Conservation (phyloP, 1,140 invertebrate genomes). For the Metaphire vulgaris region DNA sequence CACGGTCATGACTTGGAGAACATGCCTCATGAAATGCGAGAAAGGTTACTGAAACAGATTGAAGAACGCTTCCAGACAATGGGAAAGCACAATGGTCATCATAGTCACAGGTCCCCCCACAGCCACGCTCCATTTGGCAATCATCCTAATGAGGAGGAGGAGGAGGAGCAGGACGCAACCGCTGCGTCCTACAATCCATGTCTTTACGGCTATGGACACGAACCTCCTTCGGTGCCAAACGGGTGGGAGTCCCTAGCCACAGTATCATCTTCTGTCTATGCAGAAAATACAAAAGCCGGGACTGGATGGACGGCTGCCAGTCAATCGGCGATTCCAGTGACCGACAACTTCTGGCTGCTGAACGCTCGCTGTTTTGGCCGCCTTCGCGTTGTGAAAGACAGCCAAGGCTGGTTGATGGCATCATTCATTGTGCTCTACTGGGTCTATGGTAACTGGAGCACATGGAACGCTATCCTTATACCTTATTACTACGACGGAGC, state of each 20-base stretch:
- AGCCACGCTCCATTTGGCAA: neutral
- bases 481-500: constrained; percentile 5
- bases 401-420: neutral
- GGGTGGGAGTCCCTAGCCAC: neutral
- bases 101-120: neutral
- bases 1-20: neutral
- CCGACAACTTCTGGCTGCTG: neutral
- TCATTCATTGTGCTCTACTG: neutral
- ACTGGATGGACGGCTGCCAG: neutral
- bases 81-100: too few relatives aligned
- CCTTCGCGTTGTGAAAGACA: neutral
- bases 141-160: too few relatives aligned
- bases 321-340: neutral
- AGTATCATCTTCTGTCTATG: neutral
- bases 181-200: neutral
- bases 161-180: neutral
- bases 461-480: neutral
- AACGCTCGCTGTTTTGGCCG: neutral
- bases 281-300: neutral
- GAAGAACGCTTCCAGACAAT: neutral
- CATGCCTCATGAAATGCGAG: neutral
- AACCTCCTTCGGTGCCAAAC: neutral
- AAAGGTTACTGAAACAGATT: neutral
- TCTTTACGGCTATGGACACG: neutral
- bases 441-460: neutral